Conservation (phyloP, 2,888 invertebrate genomes). For the Drosophila paramelanica region DNA sequence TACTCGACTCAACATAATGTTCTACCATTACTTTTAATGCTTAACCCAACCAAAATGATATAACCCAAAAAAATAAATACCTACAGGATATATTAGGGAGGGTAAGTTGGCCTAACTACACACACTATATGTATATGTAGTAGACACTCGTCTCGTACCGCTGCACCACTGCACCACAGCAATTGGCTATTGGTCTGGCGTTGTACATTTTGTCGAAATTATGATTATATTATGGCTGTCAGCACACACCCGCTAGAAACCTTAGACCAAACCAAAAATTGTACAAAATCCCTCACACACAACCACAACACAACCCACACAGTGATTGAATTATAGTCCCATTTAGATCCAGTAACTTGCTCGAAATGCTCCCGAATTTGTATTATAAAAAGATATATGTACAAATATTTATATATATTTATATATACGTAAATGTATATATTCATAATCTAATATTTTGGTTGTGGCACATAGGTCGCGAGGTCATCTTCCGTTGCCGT, state of each 20-base stretch:
- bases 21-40: conserved; percentile 65
- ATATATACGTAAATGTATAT: neutral
- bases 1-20: conserved; percentile 44
- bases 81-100: conserved; percentile 85
- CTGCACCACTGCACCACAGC: conserved; percentile 48
- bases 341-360: conserved; percentile 37
- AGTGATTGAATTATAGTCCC: conserved; percentile 36
- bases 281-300: neutral
- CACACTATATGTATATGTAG: conserved; percentile 36
- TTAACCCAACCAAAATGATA: conserved; percentile 65
- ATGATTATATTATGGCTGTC: conserved; percentile 9
- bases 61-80: conserved; percentile 61
- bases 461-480: conserved; percentile 89
- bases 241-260: conserved; percentile 44
- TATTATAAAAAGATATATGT: too few relatives aligned
- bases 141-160: conserved; percentile 39
- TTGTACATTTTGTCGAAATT: conserved; percentile 55
- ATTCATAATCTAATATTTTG: conserved; percentile 15
- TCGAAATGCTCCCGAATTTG: conserved; percentile 24
- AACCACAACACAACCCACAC: conserved; percentile 13
- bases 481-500: conserved; percentile 96
- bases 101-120: conserved; percentile 84
- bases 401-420: neutral
- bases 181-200: conserved; percentile 51
- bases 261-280: conserved; percentile 20